Conservation (phyloP, 2,888 invertebrate species). For the Microplitis deprimator region DNA sequence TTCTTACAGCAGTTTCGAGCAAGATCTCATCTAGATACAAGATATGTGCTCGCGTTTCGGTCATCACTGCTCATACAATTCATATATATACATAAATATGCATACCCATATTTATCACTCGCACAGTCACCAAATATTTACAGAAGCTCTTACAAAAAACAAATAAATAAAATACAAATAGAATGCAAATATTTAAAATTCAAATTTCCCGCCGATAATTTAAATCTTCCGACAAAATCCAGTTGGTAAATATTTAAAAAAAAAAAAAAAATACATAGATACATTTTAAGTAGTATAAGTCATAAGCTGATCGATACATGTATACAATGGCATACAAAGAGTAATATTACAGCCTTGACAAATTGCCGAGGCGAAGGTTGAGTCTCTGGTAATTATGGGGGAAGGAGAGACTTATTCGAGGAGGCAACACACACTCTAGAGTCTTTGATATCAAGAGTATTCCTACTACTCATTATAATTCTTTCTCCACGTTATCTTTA, state of each 20-base stretch:
- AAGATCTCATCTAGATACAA: conserved; percentile 71
- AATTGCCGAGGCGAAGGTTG: conserved; percentile 70
- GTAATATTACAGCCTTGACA: conserved; percentile 70
- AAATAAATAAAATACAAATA: no score
- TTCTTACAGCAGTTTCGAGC: conserved; percentile 58
- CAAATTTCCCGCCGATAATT: no score
- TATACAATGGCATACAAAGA: conserved; percentile 58
- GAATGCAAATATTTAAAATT: no score
- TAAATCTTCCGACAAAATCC: no score
- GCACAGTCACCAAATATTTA: no score
- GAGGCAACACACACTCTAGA: conserved; percentile 30
- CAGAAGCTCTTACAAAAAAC: no score
- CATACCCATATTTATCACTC: no score
- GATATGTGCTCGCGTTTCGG: conserved; percentile 60
- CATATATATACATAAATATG: no score
- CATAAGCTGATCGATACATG: conserved; percentile 36
- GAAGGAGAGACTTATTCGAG: conserved; percentile 46
- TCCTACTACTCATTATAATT: neutral
- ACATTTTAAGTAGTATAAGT: conserved; percentile 20
- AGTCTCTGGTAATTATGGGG: conserved; percentile 66
- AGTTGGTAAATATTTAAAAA: no score
- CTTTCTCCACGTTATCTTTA: neutral
- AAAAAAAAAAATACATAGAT: no score
- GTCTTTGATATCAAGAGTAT: neutral
- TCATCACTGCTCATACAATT: conserved; percentile 44